These are phyloP conservation scores for Erethizon dorsatum DNA, from an alignment of 2,797 vertebrate species.

Conservation along the genomic window DNA sequence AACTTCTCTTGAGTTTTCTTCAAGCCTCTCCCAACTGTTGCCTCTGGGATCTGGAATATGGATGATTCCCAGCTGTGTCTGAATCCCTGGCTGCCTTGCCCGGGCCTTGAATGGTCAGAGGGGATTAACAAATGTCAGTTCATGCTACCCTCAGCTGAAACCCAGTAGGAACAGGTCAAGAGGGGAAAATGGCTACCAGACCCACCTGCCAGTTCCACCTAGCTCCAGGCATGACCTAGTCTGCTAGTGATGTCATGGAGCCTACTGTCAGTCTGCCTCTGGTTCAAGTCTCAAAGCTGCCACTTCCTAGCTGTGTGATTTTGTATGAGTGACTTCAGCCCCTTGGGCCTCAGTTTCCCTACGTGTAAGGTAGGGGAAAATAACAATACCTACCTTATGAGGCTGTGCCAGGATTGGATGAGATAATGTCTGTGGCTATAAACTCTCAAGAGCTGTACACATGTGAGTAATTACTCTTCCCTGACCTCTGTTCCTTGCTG, in stretches of 20 bases:
- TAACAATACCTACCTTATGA: conserved; percentile 64
- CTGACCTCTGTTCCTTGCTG: conserved; percentile 74
- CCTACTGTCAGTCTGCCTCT: not conserved
- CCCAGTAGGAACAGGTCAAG: not conserved
- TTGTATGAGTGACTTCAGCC: conserved; percentile 30
- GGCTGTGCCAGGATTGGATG: conserved; percentile 76
- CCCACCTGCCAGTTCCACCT: not conserved
- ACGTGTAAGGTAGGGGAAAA: conserved; percentile 60
- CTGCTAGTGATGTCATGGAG: not conserved
- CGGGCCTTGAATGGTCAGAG: not conserved
- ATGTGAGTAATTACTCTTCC: conserved; percentile 80
- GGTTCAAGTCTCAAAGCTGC: conserved; percentile 29
- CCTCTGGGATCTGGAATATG: not conserved
- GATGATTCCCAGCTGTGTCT: not conserved
- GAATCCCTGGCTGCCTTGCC: not conserved
- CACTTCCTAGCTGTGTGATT: conserved; percentile 48
- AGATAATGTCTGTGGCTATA: conserved; percentile 81
- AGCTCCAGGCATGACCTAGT: not conserved
- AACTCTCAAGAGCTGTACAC: conserved; percentile 75
- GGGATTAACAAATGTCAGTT: conserved; percentile 34
- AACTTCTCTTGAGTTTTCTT: conserved; percentile 1
- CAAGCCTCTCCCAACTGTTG: not conserved
- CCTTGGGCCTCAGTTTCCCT: conserved; percentile 80
- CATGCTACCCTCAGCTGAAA: not conserved
- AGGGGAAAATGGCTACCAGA: not conserved